Evolutionary conservation across 2,888 invertebrate genomes (phyloP).

Genomic region (Peribatodes rhomboidaria): DNA sequence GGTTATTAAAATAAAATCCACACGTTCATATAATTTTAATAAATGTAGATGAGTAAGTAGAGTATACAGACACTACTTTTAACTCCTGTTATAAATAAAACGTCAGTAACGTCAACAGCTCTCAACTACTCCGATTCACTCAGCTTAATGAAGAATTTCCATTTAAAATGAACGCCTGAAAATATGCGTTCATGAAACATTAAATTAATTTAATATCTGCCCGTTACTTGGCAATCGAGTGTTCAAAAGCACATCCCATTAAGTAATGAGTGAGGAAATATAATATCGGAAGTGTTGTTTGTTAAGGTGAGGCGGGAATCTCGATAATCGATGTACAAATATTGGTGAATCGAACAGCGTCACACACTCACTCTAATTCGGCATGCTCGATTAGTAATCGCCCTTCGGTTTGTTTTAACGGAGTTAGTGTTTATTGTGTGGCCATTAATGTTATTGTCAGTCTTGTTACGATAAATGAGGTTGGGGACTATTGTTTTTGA

Average conservation of each 20-base stretch:
- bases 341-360: conserved; percentile 48
- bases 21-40: no score
- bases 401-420: conserved; percentile 14
- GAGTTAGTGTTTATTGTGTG: neutral
- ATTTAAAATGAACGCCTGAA: conserved; percentile 16
- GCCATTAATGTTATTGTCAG: no score
- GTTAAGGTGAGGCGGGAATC: conserved; percentile 49
- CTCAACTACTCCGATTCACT: conserved; percentile 14
- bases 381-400: conserved; percentile 3
- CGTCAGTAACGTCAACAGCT: conserved; percentile 4
- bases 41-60: no score
- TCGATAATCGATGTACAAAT: conserved; percentile 56
- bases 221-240: conserved; percentile 26
- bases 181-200: conserved; percentile 22
- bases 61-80: neutral
- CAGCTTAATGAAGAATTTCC: conserved; percentile 23
- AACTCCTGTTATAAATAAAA: neutral
- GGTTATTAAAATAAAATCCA: no score
- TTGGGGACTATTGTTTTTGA: no score
- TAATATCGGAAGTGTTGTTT: conserved; percentile 48
- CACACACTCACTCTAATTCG: conserved; percentile 29
- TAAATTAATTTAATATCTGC: conserved; percentile 16
- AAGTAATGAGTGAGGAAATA: conserved; percentile 49
- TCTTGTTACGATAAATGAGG: no score
- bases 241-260: conserved; percentile 45